Evolutionary conservation across 1,140 invertebrate species (phyloP).

Genomic region (Drosophila sproati): DNA sequence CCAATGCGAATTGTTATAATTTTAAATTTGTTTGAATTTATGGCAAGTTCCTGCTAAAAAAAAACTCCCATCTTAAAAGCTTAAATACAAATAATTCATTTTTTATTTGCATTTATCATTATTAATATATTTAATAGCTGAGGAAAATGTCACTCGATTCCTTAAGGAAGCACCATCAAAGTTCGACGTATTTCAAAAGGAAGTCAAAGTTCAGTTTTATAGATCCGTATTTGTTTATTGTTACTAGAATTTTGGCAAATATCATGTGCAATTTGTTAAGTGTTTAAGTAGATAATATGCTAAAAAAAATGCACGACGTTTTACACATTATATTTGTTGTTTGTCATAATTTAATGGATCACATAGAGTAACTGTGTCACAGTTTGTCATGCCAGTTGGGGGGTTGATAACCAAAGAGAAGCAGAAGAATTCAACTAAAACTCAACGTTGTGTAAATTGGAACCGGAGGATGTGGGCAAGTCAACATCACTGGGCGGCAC

Average conservation of each 20-base stretch:
- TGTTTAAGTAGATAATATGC: no score
- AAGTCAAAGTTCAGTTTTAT: neutral
- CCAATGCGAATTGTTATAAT: conserved; percentile 42
- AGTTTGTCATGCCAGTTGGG: conserved; percentile 32
- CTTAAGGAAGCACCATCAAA: neutral
- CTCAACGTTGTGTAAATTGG: conserved; percentile 89
- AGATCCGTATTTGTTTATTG: neutral
- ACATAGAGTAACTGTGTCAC: conserved; percentile 36
- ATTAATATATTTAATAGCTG: conserved; percentile 40
- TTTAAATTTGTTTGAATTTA: conserved; percentile 66
- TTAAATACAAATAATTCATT: conserved; percentile 65
- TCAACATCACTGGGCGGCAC: conserved; percentile 88
- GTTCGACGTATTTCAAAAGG: neutral
- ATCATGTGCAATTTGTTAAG: conserved; percentile 13
- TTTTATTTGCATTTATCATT: conserved; percentile 43
- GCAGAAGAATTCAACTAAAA: conserved; percentile 51
- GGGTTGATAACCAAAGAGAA: conserved; percentile 19
- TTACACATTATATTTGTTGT: neutral
- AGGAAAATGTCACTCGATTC: neutral
- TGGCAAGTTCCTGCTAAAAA: conserved; percentile 52
- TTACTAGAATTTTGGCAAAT: conserved; percentile 7
- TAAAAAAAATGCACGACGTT: neutral
- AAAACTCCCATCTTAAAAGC: conserved; percentile 44
- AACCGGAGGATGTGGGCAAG: conserved; percentile 89
- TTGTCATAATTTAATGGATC: conserved; percentile 55